Evolutionary conservation across 2,888 invertebrate species (phyloP).

Genomic region (Hipparchia semele): DNA sequence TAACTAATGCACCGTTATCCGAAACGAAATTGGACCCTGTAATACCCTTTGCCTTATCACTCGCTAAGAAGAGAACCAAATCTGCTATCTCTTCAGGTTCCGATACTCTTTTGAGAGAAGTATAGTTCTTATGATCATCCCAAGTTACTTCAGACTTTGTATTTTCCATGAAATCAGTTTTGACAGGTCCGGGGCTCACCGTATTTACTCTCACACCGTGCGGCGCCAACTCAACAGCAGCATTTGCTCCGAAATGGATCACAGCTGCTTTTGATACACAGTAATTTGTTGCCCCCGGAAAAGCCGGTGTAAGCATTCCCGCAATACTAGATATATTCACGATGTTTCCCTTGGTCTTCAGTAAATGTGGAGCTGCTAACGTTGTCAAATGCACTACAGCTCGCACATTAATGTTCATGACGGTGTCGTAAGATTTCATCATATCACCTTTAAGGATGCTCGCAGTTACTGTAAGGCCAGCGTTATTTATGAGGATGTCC

Average conservation of each 20-base stretch:
- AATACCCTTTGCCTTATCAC: constrained; percentile 49
- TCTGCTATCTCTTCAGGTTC: constrained; percentile 50
- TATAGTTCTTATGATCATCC: constrained; percentile 39
- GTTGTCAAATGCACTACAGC: constrained; percentile 45
- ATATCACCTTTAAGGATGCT: constrained; percentile 41
- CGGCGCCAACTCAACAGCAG: constrained; percentile 47
- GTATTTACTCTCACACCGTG: constrained; percentile 50
- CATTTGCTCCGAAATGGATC: constrained; percentile 47
- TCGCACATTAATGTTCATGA: constrained; percentile 49
- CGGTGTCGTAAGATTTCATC: constrained; percentile 47
- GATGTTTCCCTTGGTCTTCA: constrained; percentile 51
- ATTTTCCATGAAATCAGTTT: constrained; percentile 48
- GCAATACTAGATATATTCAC: constrained; percentile 50
- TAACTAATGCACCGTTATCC: constrained; percentile 42
- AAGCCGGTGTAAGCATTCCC: constrained; percentile 26
- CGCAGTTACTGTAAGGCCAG: constrained; percentile 39
- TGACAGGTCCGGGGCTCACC: constrained; percentile 86
- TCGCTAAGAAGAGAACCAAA: constrained; percentile 47
- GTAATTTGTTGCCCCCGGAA: constrained; percentile 39
- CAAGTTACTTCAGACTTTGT: constrained; percentile 30
- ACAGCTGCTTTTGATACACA: constrained; percentile 48
- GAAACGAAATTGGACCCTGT: constrained; percentile 45
- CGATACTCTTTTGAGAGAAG: constrained; percentile 41
- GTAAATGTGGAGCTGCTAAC: constrained; percentile 47
- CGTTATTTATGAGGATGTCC: constrained; percentile 51